Percentiles rank a stretch among this genome's conserved stretches.
These are phyloP conservation scores for Eulacestoma nigropectus DNA, from an alignment of 2,113 vertebrate genomes.

Conservation along the genomic window DNA sequence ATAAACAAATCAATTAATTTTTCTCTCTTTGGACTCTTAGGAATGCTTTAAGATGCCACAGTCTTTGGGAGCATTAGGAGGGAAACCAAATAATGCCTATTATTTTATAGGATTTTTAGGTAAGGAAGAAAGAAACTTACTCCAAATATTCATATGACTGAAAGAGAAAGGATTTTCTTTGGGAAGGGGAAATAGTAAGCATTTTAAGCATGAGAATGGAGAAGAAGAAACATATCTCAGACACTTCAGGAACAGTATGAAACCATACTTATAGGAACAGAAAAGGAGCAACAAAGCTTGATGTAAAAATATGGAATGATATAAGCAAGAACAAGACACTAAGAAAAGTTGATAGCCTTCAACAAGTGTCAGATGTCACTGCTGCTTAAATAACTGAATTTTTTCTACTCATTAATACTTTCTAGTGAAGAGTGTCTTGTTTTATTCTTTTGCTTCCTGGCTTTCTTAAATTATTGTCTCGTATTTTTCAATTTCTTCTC, in stretches of 20 bases:
- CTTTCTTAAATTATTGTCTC: neutral
- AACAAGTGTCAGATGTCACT: neutral
- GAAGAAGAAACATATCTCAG: neutral
- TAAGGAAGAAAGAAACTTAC: conserved; percentile 68
- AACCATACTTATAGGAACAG: neutral
- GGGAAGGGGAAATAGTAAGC: neutral
- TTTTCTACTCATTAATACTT: neutral
- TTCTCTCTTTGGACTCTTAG: conserved; percentile 69
- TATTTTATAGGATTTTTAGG: conserved; percentile 91
- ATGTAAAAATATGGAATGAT: neutral
- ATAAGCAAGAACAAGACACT: neutral
- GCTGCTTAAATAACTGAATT: neutral
- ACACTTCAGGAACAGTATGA: neutral
- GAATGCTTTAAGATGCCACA: conserved; percentile 93
- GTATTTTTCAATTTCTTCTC: neutral
- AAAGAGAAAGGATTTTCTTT: neutral
- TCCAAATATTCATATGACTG: neutral
- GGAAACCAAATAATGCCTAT: conserved; percentile 89
- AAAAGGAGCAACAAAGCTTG: neutral
- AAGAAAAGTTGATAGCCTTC: neutral
- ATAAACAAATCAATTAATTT: conserved; percentile 28
- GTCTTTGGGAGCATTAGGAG: conserved; percentile 87
- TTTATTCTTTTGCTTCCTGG: neutral
- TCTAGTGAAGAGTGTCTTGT: neutral
- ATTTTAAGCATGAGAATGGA: neutral